These are phyloP conservation scores for Ceratina calcarata DNA, from an alignment of 1,140 invertebrate genomes.

Conservation along the genomic window DNA sequence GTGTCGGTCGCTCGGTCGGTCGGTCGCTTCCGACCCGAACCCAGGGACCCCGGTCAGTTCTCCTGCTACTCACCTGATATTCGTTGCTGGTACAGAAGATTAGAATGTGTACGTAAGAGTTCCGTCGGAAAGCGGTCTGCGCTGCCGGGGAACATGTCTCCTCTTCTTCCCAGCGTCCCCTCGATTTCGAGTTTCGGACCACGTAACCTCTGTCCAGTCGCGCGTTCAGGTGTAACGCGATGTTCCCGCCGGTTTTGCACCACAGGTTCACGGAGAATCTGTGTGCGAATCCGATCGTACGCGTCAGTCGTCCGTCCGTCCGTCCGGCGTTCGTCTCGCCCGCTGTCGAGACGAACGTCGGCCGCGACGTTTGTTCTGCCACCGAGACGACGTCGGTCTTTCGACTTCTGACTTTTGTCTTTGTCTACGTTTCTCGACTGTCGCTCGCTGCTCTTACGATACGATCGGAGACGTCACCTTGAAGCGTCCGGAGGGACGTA, in stretches of 20 bases:
- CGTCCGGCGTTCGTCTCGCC: too few species aligned
- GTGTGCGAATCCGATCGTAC: neutral
- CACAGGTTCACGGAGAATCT: slow-evolving; percentile 85
- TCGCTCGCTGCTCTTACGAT: neutral
- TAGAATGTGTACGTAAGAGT: slow-evolving; percentile 73
- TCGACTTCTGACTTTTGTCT: neutral
- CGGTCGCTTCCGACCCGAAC: too few species aligned
- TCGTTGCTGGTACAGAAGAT: slow-evolving; percentile 74
- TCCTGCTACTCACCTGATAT: too few species aligned
- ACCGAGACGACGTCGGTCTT: too few species aligned
- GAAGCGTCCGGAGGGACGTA: slow-evolving; percentile 71
- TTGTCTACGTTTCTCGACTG: neutral
- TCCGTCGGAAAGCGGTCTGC: slow-evolving; percentile 65
- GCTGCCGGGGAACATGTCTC: slow-evolving; percentile 83
- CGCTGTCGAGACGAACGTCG: too few species aligned
- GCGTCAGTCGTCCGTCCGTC: neutral
- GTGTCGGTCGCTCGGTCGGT: too few species aligned
- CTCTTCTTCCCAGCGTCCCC: slow-evolving; percentile 85
- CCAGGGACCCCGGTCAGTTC: too few species aligned
- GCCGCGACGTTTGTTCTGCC: too few species aligned
- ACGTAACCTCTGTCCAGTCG: slow-evolving; percentile 87
- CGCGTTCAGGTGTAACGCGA: slow-evolving; percentile 91
- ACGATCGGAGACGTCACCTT: slow-evolving; percentile 24
- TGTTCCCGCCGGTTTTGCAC: slow-evolving; percentile 81
- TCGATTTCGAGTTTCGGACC: slow-evolving; percentile 86